Conservation (phyloP, 2,113 vertebrate genomes). For the Phalacrocorax pelagicus region DNA sequence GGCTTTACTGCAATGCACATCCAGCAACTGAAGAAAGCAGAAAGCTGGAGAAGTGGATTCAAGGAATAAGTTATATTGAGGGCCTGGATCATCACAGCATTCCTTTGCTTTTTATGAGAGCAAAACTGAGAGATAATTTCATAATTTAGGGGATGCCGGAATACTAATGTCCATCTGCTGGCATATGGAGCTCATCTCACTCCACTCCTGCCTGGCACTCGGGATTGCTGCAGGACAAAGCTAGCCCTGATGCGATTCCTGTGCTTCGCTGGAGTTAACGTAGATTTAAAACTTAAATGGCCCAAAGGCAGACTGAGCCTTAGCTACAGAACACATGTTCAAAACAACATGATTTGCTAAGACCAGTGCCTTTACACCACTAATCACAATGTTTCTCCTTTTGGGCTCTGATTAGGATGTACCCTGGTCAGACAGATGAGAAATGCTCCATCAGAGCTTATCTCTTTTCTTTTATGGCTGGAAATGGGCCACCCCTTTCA, state of each 20-base stretch:
- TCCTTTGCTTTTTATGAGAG: neutral
- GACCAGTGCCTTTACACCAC: neutral
- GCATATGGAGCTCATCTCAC: constrained; percentile 33
- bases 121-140: neutral
- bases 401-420: neutral
- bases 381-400: neutral
- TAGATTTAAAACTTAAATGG: constrained; percentile 6
- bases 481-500: neutral
- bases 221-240: constrained; percentile 32
- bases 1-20: neutral
- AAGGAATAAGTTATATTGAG: neutral
- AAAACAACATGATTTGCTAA: neutral
- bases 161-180: constrained; percentile 35
- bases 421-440: neutral
- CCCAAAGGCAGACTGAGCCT: constrained; percentile 39
- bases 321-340: constrained; percentile 46
- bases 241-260: neutral
- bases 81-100: neutral
- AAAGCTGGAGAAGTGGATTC: neutral
- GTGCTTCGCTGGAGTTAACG: neutral
- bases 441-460: constrained; percentile 1
- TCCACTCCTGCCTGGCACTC: neutral
- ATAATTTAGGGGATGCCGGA: neutral
- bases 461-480: neutral
- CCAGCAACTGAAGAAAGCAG: neutral